Evolutionary conservation across 2,113 vertebrate species (phyloP).

Genomic region (Odontesthes bonariensis): DNA sequence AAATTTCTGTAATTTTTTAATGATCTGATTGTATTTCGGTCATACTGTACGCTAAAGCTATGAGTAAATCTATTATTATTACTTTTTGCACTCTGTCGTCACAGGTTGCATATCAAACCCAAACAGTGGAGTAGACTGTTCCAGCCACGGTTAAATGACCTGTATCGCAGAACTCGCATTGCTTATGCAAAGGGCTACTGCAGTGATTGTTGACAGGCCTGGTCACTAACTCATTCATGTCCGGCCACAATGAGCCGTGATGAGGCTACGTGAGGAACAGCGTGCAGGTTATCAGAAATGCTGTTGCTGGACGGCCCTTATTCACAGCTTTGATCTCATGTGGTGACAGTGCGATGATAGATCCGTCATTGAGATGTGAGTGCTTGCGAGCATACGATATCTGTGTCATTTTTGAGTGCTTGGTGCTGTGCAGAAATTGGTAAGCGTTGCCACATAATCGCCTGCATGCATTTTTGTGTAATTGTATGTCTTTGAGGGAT

Average conservation of each 20-base stretch:
- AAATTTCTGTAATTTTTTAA: not conserved
- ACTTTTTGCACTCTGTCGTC: conserved; percentile 15
- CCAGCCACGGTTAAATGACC: conserved; percentile 48
- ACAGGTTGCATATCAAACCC: conserved; percentile 35
- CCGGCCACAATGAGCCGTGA: conserved; percentile 50
- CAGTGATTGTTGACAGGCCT: conserved; percentile 18
- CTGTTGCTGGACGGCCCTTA: conserved; percentile 3
- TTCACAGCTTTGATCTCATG: conserved; percentile 38
- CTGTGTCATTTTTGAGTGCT: conserved; percentile 1
- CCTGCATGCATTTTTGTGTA: not conserved
- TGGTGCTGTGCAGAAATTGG: not conserved
- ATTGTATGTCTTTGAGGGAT: not conserved
- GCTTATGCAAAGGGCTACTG: not conserved
- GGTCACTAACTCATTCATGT: conserved; percentile 24
- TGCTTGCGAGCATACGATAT: conserved; percentile 4
- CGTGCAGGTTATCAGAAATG: conserved; percentile 52
- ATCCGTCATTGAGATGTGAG: conserved; percentile 12
- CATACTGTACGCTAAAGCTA: not conserved
- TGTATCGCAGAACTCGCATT: not conserved
- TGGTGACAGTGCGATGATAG: conserved; percentile 5
- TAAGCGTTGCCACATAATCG: not conserved
- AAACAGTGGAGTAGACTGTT: conserved; percentile 36
- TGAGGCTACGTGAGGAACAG: conserved; percentile 65
- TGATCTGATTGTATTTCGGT: not conserved
- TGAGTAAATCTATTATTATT: no score